Evolutionary conservation across 2,888 invertebrate genomes (phyloP).

Genomic region (Rhodophaea formosa): DNA sequence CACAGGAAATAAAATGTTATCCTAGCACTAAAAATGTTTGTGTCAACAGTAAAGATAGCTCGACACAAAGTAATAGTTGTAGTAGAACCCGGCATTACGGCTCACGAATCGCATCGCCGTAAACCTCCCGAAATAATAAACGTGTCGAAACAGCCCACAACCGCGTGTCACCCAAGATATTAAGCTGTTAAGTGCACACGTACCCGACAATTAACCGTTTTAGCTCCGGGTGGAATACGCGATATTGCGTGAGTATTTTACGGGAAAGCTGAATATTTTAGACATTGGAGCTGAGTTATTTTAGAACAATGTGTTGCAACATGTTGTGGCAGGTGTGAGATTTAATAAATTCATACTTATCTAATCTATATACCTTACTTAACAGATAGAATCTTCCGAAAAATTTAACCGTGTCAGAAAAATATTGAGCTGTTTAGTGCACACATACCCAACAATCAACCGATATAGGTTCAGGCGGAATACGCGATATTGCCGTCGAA

Average conservation of each 20-base stretch:
- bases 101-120: neutral
- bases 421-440: too few species aligned
- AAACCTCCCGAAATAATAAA: constrained; percentile 1
- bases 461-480: too few species aligned
- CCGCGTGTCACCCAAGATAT: neutral
- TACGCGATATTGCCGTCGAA: too few species aligned
- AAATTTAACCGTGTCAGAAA: too few species aligned
- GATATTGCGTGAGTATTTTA: neutral
- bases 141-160: constrained; percentile 2
- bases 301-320: too few species aligned
- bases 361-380: too few species aligned
- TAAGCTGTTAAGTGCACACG: constrained; percentile 15
- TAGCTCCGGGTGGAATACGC: neutral
- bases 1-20: neutral
- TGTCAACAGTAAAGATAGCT: neutral
- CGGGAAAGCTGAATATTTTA: too few species aligned
- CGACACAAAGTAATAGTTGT: neutral
- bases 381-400: too few species aligned
- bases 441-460: too few species aligned
- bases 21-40: neutral
- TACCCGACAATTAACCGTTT: constrained; percentile 7
- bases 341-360: too few species aligned
- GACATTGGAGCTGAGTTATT: too few species aligned
- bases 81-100: neutral
- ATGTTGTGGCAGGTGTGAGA: too few species aligned